Percentiles rank a stretch among this genome's conserved stretches.
phyloP scores from a whole-genome alignment of 2,113 vertebrate species.

The Bostrychus sinensis region DNA sequence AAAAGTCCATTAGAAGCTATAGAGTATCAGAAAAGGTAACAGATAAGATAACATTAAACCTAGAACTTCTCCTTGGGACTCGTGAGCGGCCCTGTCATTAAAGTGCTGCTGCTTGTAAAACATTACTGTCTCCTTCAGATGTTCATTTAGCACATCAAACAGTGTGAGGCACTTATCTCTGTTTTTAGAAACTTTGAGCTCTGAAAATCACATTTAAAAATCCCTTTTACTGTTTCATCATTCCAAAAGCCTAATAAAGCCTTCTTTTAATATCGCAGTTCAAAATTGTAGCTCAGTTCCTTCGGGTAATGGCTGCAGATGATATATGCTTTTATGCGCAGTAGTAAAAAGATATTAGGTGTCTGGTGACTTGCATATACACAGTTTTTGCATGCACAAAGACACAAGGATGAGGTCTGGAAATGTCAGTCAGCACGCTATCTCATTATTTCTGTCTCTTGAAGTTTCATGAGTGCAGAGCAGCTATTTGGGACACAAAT shows the following conservation, averaged over 20 bases:
- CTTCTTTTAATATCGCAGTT: slow-evolving; percentile 9
- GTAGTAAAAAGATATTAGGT: slow-evolving; percentile 14
- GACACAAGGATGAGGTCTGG: slow-evolving; percentile 54
- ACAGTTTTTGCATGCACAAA: slow-evolving; percentile 9
- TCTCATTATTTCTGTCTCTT: slow-evolving; percentile 75
- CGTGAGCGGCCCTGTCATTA: slow-evolving; percentile 11
- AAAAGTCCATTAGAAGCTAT: no score
- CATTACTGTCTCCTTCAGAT: not conserved
- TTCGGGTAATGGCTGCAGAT: not conserved
- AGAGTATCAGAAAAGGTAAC: no score
- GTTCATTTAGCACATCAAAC: slow-evolving; percentile 32
- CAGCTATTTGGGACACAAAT: slow-evolving; percentile 73
- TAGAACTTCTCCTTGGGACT: slow-evolving; percentile 27
- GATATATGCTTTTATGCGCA: slow-evolving; percentile 6
- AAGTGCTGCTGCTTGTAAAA: slow-evolving; percentile 29
- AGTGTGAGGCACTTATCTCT: slow-evolving; percentile 7
- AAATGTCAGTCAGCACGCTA: slow-evolving; percentile 68
- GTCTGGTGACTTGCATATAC: slow-evolving; percentile 38
- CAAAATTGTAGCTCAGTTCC: not conserved
- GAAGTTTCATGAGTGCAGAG: slow-evolving; percentile 66
- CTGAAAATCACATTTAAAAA: slow-evolving; percentile 4
- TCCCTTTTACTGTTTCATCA: not conserved
- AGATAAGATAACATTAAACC: no score
- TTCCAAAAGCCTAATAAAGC: not conserved
- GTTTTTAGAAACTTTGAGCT: slow-evolving; percentile 13